These are phyloP conservation scores for Stictocephala bisonia DNA, from an alignment of 2,888 invertebrate species.

Conservation along the genomic window DNA sequence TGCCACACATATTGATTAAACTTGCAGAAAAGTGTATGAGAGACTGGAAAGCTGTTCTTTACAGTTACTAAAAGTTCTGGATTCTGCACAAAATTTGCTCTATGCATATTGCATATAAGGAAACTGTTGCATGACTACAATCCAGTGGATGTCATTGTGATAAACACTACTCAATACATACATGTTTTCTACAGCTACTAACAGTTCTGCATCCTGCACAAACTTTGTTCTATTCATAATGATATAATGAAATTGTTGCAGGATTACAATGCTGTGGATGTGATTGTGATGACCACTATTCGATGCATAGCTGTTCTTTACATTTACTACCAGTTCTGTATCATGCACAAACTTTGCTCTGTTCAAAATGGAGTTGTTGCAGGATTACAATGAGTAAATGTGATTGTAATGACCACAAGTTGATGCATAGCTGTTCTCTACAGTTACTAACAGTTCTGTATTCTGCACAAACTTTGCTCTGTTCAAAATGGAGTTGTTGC, in stretches of 20 bases:
- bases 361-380: too few relatives aligned
- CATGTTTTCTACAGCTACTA: slow-evolving; percentile 94
- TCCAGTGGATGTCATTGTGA: slow-evolving; percentile 87
- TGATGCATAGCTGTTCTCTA: slow-evolving; percentile 91
- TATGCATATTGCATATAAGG: too few relatives aligned
- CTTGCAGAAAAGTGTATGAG: too few relatives aligned
- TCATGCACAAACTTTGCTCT: slow-evolving; percentile 88
- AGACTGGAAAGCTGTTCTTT: slow-evolving; percentile 91
- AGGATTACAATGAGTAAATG: slow-evolving; percentile 89
- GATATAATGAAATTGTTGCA: slow-evolving; percentile 67
- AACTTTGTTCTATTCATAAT: slow-evolving; percentile 90
- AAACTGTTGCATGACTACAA: slow-evolving; percentile 87
- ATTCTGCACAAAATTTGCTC: slow-evolving; percentile 91
- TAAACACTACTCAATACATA: slow-evolving; percentile 91
- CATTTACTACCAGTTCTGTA: slow-evolving; percentile 92
- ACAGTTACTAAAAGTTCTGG: slow-evolving; percentile 93
- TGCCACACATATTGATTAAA: too few relatives aligned
- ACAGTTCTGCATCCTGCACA: slow-evolving; percentile 89
- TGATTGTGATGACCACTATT: slow-evolving; percentile 91
- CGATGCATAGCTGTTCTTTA: slow-evolving; percentile 91
- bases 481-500: too few relatives aligned
- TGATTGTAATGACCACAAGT: slow-evolving; percentile 91
- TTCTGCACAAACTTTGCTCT: slow-evolving; percentile 89
- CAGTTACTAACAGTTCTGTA: slow-evolving; percentile 93
- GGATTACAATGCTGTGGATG: slow-evolving; percentile 89